Conservation (phyloP, 2,888 invertebrate genomes). For the Electrophaes corylata region DNA sequence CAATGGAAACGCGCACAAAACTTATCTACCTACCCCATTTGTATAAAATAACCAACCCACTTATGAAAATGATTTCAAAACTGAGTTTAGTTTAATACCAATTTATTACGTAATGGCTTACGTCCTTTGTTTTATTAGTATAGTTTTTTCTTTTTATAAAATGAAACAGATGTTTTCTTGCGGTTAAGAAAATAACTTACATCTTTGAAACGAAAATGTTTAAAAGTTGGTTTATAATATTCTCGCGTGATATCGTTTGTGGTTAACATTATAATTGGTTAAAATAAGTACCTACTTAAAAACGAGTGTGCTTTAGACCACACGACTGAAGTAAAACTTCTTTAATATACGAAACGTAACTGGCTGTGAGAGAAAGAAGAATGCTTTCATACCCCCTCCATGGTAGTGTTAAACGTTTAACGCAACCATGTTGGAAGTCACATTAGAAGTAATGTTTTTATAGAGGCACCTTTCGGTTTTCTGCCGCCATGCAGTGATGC, state of each 20-base stretch:
- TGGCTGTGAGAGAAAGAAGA: too few relatives aligned
- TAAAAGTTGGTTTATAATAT: not conserved
- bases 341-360: too few relatives aligned
- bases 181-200: not conserved
- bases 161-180: constrained; percentile 44
- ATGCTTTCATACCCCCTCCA: too few relatives aligned
- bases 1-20: constrained; percentile 53
- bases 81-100: constrained; percentile 35
- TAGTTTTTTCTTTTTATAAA: constrained; percentile 15
- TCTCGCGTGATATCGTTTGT: constrained; percentile 8
- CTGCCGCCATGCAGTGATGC: too few relatives aligned
- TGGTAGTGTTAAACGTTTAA: too few relatives aligned
- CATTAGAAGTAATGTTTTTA: too few relatives aligned
- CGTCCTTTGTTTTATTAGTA: constrained; percentile 38
- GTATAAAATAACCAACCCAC: constrained; percentile 50
- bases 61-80: constrained; percentile 35
- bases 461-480: too few relatives aligned
- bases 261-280: not conserved
- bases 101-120: constrained; percentile 47
- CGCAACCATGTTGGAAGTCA: too few relatives aligned
- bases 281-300: too few relatives aligned
- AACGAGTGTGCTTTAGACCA: too few relatives aligned
- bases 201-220: not conserved
- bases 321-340: too few relatives aligned
- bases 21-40: constrained; percentile 56